Evolutionary conservation across 2,888 invertebrate species (phyloP), one percentile per base, ranked within the genome.

Genomic region (Torymus auratus): DNA sequence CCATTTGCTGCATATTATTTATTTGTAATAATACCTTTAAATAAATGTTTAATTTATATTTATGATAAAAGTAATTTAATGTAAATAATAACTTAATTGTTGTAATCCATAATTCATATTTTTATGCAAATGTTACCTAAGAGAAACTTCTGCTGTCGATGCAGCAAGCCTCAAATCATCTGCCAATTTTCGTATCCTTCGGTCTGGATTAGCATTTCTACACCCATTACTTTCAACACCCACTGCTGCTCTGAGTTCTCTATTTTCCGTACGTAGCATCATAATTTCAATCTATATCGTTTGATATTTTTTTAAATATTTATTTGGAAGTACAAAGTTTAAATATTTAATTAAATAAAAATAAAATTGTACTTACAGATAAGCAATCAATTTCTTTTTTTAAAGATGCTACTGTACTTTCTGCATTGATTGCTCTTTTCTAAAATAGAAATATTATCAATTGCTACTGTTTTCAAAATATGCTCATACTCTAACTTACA

Each of bases 321-420:
- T 41, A 41, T 41, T 41, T 41, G 7, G 7, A 7, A 7, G 7
- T 41, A 41, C 41, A 7, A 41, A 41, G 41, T 41, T 41, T 41
- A 41, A 41, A 58, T 76, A 75, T 20, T 23, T 61, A 64, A 10
- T 7, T 11, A 80, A 53, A 67, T 56, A 52, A 53, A 50, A 62
- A 68, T 76, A 17, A 52, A n/a, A 13, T 55, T 55, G 28, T 83
- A 89, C 91, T 88, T 89, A 94, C 96, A 92, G 93, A 94, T 85
- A 96, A 91, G 86, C 92, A 92, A 88, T 94, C 94, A 61, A 96
- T 93, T 92, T 96, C 94, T 85, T 94, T 94, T 87, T 93, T 95
- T 84, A 96, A 91, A 87, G 93, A 93, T 3, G 92, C 91, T 74
- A 95, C 92, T 61, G 93, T 93, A 84, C 91, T 93, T 89, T 95